Base-by-base conservation (phyloP, 2,888 invertebrate genomes). In the Cremastobaeus sp. region DNA sequence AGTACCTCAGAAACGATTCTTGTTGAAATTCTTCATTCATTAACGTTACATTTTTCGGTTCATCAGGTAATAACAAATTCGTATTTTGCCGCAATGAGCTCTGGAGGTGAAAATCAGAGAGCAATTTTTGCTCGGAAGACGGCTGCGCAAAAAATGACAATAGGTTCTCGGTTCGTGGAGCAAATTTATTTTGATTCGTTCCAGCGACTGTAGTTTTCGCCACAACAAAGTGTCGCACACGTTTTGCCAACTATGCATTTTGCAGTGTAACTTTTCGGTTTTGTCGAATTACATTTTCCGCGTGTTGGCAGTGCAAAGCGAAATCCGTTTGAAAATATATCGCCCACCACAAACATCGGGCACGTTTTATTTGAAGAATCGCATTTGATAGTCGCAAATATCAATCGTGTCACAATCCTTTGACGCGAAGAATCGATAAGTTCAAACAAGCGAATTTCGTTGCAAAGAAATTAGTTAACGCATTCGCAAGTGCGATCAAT, bases 281-380 rank as follows among this genome's bases (percentile, higher is more conserved):
- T 48, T 41, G 9, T 48, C n/a, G 14, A 55, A 66, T 66, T 57
- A 57, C 55, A 48, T 57, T 66, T 66, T 41, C 50, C n/a, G 18
- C 48, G 20, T 18, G 37, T 41, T 34, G 52, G 45, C 41, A 64
- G 18, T 12, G 15, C 20, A 34, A 50, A 45, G 25, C 18, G 48
- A 66, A 57, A 57, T 57, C 35, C 45, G 17, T 57, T 39, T 57
- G 25, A 57, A 57, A 57, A 57, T 32, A 41, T 66, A 66, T 57
- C 48, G 21, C 18, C 34, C 32, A 39, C 45, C 21, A 32, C 17
- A 39, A 48, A 55, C 50, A 25, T 35, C 30, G 43, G 48, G 30
- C 18, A 59, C 57, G 59, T 59, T 59, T 57, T 21, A 20, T 50
- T 59, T 50, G 50, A 50, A 52, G 50, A 52, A 43, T 43, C 39